phyloP scores from a whole-genome alignment of 1,140 invertebrate species.

The Pogonognathellus flavescens region DNA sequence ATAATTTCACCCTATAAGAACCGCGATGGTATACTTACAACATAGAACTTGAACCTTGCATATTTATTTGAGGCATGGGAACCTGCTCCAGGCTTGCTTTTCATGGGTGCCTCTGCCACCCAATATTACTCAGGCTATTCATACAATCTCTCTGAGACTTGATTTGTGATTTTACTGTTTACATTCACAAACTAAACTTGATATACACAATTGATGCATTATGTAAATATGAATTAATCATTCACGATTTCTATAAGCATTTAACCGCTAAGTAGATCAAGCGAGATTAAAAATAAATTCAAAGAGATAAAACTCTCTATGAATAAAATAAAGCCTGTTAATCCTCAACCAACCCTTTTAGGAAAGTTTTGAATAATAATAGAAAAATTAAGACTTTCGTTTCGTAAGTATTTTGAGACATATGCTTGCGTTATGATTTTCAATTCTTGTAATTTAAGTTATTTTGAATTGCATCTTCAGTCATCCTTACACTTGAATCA shows the following conservation, averaged over 20 bases:
- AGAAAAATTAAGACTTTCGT: background rate
- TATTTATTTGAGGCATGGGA: slow-evolving; percentile 7
- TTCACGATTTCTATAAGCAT: slow-evolving; percentile 16
- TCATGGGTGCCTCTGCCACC: slow-evolving; percentile 3
- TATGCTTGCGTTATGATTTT: too few relatives aligned
- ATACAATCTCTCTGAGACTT: too few relatives aligned
- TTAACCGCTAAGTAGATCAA: slow-evolving; percentile 54
- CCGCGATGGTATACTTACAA: too few relatives aligned
- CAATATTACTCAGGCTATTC: too few relatives aligned
- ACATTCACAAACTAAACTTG: too few relatives aligned
- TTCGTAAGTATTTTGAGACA: too few relatives aligned
- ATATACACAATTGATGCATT: background rate
- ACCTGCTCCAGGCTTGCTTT: slow-evolving; percentile 24
- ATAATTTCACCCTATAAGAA: background rate
- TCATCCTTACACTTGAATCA: too few relatives aligned
- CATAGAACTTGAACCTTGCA: too few relatives aligned
- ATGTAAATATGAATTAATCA: slow-evolving; percentile 19
- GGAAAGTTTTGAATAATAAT: background rate
- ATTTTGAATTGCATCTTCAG: too few relatives aligned
- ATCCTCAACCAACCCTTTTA: background rate
- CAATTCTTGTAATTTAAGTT: too few relatives aligned
- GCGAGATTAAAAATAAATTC: slow-evolving; percentile 3
- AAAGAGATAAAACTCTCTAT: background rate
- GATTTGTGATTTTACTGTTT: too few relatives aligned
- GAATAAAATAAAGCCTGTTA: too few relatives aligned